A percentile compares a stretch with the other conserved stretches of the same genome.
Evolutionary conservation across 53 echinoderm and acorn worm genomes (phyloP).

Genomic region (Holothuria leucospilota): DNA sequence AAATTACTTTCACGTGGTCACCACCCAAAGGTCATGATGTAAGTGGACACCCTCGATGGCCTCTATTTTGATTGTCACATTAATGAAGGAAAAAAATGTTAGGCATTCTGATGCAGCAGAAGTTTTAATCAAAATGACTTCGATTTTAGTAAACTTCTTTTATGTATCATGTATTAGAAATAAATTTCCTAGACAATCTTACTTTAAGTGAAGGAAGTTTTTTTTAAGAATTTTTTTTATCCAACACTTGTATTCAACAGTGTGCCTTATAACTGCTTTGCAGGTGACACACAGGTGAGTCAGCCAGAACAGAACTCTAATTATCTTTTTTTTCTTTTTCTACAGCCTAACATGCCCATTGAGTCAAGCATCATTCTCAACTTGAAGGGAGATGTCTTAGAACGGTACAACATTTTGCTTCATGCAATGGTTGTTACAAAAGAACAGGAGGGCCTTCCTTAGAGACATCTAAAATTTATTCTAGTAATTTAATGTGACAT

Average conservation of each 20-base stretch:
- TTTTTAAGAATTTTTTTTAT: no score
- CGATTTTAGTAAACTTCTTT: no score
- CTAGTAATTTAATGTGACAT: not conserved
- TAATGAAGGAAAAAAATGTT: no score
- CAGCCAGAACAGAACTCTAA: no score
- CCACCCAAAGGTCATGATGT: conserved; percentile 97
- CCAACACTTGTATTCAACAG: no score
- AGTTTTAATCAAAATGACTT: no score
- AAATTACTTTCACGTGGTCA: conserved; percentile 81
- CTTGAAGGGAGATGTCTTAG: conserved; percentile 90
- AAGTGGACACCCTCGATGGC: conserved; percentile 39
- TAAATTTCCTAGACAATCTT: no score
- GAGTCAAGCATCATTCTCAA: conserved; percentile 82
- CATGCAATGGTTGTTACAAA: conserved; percentile 85
- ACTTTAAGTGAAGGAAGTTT: no score
- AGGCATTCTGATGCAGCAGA: no score
- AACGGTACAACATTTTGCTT: conserved; percentile 84
- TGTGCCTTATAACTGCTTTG: no score
- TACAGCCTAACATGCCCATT: conserved; percentile 85
- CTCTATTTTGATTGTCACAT: not conserved
- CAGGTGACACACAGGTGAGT: no score
- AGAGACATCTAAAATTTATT: not conserved
- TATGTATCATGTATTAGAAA: no score
- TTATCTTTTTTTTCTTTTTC: conserved; percentile 22
- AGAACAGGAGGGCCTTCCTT: not conserved